These are phyloP conservation scores for Fregetta grallaria DNA, from an alignment of 2,113 vertebrate species.

Conservation along the genomic window DNA sequence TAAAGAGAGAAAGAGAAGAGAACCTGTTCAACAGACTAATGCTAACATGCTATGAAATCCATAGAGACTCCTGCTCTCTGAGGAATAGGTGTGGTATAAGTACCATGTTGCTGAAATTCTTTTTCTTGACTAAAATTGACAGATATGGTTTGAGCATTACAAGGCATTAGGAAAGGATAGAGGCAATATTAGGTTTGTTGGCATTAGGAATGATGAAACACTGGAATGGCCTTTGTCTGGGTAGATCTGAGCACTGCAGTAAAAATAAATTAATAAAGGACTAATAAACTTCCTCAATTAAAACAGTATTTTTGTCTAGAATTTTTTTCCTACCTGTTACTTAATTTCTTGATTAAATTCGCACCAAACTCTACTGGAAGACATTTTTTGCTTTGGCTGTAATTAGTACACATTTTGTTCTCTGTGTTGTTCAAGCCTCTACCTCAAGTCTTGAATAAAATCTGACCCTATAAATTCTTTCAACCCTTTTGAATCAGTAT, in stretches of 20 bases:
- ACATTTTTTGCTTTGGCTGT: background rate
- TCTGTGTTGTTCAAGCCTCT: background rate
- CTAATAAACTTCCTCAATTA: background rate
- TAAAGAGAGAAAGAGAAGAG: background rate
- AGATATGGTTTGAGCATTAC: background rate
- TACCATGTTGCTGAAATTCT: background rate
- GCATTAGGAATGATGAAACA: background rate
- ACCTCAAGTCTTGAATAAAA: background rate
- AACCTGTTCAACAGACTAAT: background rate
- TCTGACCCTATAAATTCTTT: background rate
- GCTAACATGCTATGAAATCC: slow-evolving; percentile 1
- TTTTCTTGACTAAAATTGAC: slow-evolving; percentile 19
- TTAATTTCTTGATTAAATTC: background rate
- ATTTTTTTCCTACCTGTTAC: background rate
- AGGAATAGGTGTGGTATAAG: slow-evolving; percentile 3
- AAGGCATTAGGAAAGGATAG: background rate
- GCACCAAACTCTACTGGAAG: rapidly evolving
- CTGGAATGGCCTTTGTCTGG: background rate
- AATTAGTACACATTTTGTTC: background rate
- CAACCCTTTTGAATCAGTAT: background rate
- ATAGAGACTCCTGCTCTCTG: background rate
- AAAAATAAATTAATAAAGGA: background rate
- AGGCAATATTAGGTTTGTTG: background rate
- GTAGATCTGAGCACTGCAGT: background rate
- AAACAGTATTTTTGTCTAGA: background rate